phyloP scores from a whole-genome alignment of 1,140 invertebrate genomes.

The Ridgeia piscesae region DNA sequence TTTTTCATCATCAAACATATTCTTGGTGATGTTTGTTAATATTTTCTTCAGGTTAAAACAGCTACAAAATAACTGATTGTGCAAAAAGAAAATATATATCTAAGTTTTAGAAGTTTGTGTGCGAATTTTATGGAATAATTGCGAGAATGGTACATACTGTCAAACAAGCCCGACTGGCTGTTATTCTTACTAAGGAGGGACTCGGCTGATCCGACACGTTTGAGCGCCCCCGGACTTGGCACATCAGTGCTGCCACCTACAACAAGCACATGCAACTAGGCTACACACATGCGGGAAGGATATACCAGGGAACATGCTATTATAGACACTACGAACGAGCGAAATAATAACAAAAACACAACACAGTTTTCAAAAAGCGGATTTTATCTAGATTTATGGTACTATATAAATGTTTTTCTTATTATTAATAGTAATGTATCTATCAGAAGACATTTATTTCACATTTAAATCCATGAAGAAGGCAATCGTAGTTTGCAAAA shows the following conservation, averaged over 20 bases:
- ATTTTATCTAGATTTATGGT: no score
- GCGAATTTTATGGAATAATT: no score
- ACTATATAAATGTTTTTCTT: no score
- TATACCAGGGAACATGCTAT: conserved; percentile 21
- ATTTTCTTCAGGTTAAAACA: background rate
- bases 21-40: background rate
- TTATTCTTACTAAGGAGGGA: conserved; percentile 32
- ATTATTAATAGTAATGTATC: no score
- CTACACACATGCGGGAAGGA: conserved; percentile 26
- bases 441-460: no score
- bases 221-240: conserved; percentile 26
- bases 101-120: no score
- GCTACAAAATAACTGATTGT: background rate
- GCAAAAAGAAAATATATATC: no score
- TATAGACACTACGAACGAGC: background rate
- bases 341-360: background rate
- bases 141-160: background rate
- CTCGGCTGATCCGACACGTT: conserved; percentile 39
- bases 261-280: conserved; percentile 36
- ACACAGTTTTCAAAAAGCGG: background rate
- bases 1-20: background rate
- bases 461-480: no score
- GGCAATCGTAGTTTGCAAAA: no score
- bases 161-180: background rate
- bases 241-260: conserved; percentile 23